Evolutionary conservation across 2,113 vertebrate species (phyloP), one percentile per base, ranked within the genome.

Genomic region (Epinephelus fuscoguttatus): DNA sequence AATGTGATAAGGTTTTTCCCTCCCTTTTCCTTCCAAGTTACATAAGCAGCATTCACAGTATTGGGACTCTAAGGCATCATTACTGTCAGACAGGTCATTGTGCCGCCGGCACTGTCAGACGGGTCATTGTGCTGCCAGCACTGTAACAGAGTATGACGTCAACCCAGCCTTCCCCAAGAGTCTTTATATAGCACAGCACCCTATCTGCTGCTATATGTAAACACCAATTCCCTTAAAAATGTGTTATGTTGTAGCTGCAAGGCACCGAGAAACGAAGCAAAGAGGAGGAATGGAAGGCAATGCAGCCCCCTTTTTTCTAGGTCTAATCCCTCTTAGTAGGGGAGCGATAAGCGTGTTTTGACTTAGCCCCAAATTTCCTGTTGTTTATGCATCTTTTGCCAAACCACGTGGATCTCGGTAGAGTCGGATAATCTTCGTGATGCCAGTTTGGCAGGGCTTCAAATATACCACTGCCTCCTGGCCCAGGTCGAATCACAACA

Each of bases 301-400:
- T 25, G 76, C 81, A 55, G 69, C 63, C 62, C 60, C 45, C 37
- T 80, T 81, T 87, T 90, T 80, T 71, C 60, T 64, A 55, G 59
- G 82, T 89, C 85, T 92, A 93, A 94, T 95, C 92, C 90, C 84
- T 92, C 93, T 94, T 91, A 91, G 78, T 68, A 70, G 80, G 79
- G 57, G 64, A 85, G 86, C 73, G 92, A 95, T 94, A 91, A 94
- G 93, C 88, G 17, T 89, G 85, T 90, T 92, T 88, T 92, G 92
- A 94, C 88, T 93, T 87, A 63, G 83, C 75, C 87, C 86, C 87
- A 91, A 91, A 90, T 92, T 93, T 90, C 60, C 80, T 84, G 80
- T 93, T 94, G 91, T 94, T 94, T 91, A 88, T 84, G 86, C 81
- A 53, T 90, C 83, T 66, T 89, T 78, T 87, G 91, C 91, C 94